phyloP scores from a whole-genome alignment of 2,888 invertebrate species.

The Parnassius smintheus region DNA sequence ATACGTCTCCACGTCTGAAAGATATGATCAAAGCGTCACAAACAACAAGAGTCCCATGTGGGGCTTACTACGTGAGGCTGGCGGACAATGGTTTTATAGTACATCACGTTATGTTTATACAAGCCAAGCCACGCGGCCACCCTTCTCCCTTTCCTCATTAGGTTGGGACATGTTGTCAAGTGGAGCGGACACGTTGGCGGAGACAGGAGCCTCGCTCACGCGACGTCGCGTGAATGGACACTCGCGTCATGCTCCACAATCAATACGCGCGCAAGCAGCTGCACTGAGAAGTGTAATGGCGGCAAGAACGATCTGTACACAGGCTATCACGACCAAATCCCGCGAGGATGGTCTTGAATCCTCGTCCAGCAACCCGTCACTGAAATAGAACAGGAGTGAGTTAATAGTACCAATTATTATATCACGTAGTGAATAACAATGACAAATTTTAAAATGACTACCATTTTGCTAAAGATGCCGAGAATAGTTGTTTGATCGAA shows the following conservation, averaged over 20 bases:
- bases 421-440: no score
- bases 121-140: constrained; percentile 81
- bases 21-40: constrained; percentile 29
- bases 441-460: no score
- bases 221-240: constrained; percentile 63
- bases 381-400: constrained; percentile 36
- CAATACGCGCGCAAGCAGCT: constrained; percentile 77
- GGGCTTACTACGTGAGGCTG: background rate
- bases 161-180: constrained; percentile 50
- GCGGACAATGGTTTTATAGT: background rate
- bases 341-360: constrained; percentile 66
- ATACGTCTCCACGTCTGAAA: constrained; percentile 3
- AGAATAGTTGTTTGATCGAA: no score
- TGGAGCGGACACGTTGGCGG: constrained; percentile 49
- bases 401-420: no score
- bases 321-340: constrained; percentile 72
- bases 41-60: constrained; percentile 1
- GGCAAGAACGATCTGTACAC: constrained; percentile 74
- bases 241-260: constrained; percentile 73
- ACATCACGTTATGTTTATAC: constrained; percentile 57
- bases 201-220: constrained; percentile 59
- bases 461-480: no score
- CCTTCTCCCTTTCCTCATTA: constrained; percentile 66
- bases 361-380: constrained; percentile 61
- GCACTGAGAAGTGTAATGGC: constrained; percentile 76